Percentiles rank a stretch among this genome's conserved stretches.
Evolutionary conservation across 2,888 invertebrate genomes (phyloP).

Genomic region (Lapara coniferarum): DNA sequence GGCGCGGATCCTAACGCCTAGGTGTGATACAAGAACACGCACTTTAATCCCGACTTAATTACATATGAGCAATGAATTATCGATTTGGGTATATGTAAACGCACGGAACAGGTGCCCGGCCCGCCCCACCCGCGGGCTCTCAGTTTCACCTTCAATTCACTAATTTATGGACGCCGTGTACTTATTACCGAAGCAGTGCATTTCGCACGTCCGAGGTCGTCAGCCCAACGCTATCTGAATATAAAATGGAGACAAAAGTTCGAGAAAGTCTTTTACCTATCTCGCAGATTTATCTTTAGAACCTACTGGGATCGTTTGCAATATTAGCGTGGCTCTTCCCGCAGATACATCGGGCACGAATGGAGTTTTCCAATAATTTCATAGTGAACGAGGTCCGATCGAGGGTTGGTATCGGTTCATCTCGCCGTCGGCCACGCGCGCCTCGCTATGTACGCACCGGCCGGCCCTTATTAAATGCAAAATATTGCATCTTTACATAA

Average conservation of each 20-base stretch:
- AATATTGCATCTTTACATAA: constrained; percentile 76
- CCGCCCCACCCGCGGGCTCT: constrained; percentile 70
- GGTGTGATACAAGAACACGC: constrained; percentile 64
- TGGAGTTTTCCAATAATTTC: constrained; percentile 80
- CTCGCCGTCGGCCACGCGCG: constrained; percentile 75
- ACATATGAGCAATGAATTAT: constrained; percentile 77
- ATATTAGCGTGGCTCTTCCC: constrained; percentile 62
- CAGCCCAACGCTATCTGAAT: constrained; percentile 24
- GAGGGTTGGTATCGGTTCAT: constrained; percentile 70
- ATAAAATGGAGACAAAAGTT: constrained; percentile 29
- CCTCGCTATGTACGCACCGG: constrained; percentile 53
- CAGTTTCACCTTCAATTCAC: constrained; percentile 62
- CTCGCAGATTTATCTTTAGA: constrained; percentile 71
- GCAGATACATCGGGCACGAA: constrained; percentile 80
- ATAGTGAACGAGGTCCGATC: constrained; percentile 70
- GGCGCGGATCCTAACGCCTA: constrained; percentile 58
- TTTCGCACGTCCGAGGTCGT: constrained; percentile 40
- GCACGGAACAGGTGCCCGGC: constrained; percentile 72
- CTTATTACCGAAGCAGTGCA: constrained; percentile 43
- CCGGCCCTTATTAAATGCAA: constrained; percentile 78
- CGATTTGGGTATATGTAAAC: constrained; percentile 74
- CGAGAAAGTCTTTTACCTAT: constrained; percentile 25
- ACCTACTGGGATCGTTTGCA: constrained; percentile 72
- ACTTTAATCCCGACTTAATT: constrained; percentile 75
- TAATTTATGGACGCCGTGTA: constrained; percentile 60